Evolutionary conservation across 2,113 vertebrate genomes (phyloP).

Genomic region (Poeciliopsis occidentalis): DNA sequence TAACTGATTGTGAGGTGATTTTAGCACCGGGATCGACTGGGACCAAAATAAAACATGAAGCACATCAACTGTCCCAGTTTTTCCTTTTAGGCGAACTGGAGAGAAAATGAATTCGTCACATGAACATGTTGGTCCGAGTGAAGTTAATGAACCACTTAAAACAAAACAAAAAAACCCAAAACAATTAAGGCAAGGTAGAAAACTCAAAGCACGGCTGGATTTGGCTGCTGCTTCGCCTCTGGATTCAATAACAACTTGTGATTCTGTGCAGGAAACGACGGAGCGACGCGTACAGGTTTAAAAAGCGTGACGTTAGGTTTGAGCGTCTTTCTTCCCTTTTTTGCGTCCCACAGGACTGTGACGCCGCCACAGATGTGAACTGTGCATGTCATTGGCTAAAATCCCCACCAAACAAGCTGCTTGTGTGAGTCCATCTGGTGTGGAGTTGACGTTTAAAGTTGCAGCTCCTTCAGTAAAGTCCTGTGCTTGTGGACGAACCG

Average conservation of each 20-base stretch:
- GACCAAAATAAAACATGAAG: conserved; percentile 57
- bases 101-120: conserved; percentile 36
- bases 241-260: not conserved
- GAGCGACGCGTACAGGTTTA: conserved; percentile 21
- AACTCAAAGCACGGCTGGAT: conserved; percentile 49
- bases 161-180: no score
- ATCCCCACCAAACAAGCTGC: conserved; percentile 7
- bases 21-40: conserved; percentile 4
- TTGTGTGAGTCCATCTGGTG: conserved; percentile 38
- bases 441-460: conserved; percentile 17
- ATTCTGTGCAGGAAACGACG: conserved; percentile 54
- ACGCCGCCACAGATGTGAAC: conserved; percentile 25
- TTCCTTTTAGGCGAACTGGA: conserved; percentile 36
- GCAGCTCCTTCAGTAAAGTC: conserved; percentile 21
- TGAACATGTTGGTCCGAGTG: conserved; percentile 25
- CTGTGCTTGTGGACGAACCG: conserved; percentile 25
- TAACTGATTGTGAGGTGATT: not conserved
- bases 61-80: conserved; percentile 37
- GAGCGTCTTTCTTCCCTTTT: conserved; percentile 48
- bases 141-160: conserved; percentile 29
- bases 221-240: conserved; percentile 49
- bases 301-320: conserved; percentile 31
- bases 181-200: conserved; percentile 67
- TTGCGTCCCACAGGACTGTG: conserved; percentile 47
- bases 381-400: conserved; percentile 28